Evolutionary conservation across 2,113 vertebrate genomes (phyloP).

Genomic region (Urocynchramus pylzowi): DNA sequence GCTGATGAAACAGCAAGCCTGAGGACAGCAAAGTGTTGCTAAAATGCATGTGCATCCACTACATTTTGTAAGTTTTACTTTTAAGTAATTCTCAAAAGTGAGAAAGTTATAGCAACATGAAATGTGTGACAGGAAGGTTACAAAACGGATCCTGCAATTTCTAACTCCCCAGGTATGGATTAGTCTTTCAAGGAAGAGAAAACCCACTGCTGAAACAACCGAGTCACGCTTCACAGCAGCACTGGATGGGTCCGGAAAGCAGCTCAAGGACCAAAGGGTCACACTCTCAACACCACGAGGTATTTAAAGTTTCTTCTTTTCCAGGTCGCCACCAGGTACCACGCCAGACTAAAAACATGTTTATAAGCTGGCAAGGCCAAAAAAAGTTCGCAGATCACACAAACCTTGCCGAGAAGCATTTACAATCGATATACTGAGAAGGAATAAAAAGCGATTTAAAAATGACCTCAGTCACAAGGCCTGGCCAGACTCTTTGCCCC

Average conservation of each 20-base stretch:
- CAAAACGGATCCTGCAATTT: background rate
- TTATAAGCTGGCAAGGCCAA: fast-evolving
- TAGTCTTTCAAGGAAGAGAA: background rate
- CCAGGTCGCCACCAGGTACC: too few relatives aligned
- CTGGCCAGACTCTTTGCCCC: fast-evolving
- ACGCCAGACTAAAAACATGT: fast-evolving
- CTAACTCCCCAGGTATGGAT: fast-evolving
- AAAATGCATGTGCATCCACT: background rate
- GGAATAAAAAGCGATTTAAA: fast-evolving
- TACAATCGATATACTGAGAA: fast-evolving
- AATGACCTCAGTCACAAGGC: fast-evolving
- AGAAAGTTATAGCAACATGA: background rate
- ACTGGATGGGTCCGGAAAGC: fast-evolving
- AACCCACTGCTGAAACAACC: background rate
- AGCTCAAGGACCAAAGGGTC: background rate
- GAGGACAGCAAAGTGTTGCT: background rate
- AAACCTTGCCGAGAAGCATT: background rate
- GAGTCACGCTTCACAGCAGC: fast-evolving
- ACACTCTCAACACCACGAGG: fast-evolving
- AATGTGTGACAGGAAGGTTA: background rate
- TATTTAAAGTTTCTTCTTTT: fast-evolving
- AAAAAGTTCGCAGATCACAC: fast-evolving
- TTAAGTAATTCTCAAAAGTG: background rate
- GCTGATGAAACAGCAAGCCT: background rate
- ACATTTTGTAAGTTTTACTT: background rate